A percentile compares a stretch with the other conserved stretches of the same genome.
phyloP scores from a whole-genome alignment of 2,113 vertebrate species.

The Malurus cyaneus region DNA sequence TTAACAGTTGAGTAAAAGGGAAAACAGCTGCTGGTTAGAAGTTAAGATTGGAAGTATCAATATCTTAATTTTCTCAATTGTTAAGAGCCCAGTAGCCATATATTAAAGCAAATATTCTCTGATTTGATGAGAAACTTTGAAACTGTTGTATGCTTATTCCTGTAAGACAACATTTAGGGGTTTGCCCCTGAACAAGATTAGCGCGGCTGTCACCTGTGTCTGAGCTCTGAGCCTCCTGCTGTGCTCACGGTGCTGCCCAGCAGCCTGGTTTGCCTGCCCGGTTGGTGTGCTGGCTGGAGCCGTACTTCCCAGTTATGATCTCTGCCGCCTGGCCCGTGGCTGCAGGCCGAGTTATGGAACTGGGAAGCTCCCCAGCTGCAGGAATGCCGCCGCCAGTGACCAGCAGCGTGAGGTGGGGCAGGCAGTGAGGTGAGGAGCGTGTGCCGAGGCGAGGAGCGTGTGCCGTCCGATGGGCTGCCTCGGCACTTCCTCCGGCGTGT shows the following conservation, averaged over 20 bases:
- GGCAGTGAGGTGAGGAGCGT: background rate
- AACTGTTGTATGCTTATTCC: background rate
- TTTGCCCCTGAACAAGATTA: background rate
- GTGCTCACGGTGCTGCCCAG: background rate
- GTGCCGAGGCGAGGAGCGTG: background rate
- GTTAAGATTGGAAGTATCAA: background rate
- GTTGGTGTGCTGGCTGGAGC: background rate
- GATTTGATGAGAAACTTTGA: background rate
- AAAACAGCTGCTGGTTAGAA: background rate
- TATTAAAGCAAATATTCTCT: background rate
- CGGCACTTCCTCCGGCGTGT: background rate
- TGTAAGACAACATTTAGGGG: rapidly evolving
- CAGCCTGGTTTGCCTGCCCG: background rate
- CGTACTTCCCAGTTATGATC: background rate
- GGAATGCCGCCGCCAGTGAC: background rate
- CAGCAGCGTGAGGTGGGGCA: background rate
- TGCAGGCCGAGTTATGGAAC: background rate
- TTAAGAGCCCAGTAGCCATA: background rate
- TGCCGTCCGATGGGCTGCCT: rapidly evolving
- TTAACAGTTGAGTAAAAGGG: background rate
- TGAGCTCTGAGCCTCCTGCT: background rate
- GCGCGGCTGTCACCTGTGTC: background rate
- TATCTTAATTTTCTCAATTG: background rate
- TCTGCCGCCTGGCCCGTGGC: background rate
- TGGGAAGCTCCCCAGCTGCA: background rate